A percentile compares a stretch with the other conserved stretches of the same genome.
Evolutionary conservation across 2,113 vertebrate genomes (phyloP).

Genomic region (Pseudonaja textilis): DNA sequence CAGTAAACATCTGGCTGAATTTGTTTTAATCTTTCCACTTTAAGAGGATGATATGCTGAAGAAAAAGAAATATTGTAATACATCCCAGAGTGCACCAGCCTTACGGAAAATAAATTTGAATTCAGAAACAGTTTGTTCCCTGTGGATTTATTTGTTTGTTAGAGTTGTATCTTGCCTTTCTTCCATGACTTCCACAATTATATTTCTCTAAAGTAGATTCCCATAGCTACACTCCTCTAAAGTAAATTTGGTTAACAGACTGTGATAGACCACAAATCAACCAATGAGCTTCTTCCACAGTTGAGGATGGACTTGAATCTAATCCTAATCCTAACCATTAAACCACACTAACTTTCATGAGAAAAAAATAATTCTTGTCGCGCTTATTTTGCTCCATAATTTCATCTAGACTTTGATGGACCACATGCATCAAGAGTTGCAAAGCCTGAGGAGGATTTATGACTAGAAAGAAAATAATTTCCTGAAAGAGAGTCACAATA

Average conservation of each 20-base stretch:
- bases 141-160: background rate
- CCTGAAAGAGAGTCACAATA: background rate
- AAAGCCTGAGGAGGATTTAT: background rate
- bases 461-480: background rate
- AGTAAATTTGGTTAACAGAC: background rate
- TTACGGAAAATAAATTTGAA: background rate
- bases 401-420: background rate
- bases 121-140: background rate
- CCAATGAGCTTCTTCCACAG: background rate
- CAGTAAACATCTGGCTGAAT: constrained; percentile 20
- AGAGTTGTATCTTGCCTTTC: background rate
- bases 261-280: background rate
- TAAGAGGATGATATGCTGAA: background rate
- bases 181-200: background rate
- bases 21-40: constrained; percentile 7
- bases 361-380: background rate
- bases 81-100: background rate
- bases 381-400: background rate
- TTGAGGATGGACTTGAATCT: background rate
- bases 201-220: background rate
- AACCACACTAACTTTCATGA: background rate
- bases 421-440: background rate
- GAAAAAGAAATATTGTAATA: background rate
- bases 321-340: background rate
- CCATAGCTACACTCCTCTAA: background rate